Evolutionary conservation across 2,888 invertebrate genomes (phyloP).

Genomic region (Polia nebulosa): DNA sequence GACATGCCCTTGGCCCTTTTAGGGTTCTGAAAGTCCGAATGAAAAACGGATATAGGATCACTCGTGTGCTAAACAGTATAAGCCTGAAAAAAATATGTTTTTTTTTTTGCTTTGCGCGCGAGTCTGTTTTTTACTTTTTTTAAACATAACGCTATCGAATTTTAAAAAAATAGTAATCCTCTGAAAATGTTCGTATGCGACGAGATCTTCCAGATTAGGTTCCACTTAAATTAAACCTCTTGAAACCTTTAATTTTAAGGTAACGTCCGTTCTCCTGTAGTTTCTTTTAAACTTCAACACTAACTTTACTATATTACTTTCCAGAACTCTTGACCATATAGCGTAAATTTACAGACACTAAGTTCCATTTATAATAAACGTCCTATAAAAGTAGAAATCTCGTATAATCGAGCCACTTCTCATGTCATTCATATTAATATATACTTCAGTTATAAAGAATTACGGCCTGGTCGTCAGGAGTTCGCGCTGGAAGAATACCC

Average conservation of each 20-base stretch:
- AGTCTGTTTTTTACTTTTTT: too few species aligned
- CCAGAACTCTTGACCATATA: slow-evolving; percentile 15
- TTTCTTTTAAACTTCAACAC: not conserved
- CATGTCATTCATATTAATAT: slow-evolving; percentile 38
- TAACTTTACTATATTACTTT: not conserved
- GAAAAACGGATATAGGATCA: too few species aligned
- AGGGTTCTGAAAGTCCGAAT: too few species aligned
- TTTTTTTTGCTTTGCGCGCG: too few species aligned
- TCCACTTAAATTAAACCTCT: slow-evolving; percentile 1
- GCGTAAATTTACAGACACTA: slow-evolving; percentile 18
- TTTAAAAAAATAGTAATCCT: slow-evolving; percentile 27
- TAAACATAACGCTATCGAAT: not conserved
- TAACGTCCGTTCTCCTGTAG: not conserved
- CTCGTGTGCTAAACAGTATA: too few species aligned
- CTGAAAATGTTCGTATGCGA: slow-evolving; percentile 11
- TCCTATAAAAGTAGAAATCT: slow-evolving; percentile 34
- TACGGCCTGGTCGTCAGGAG: slow-evolving; percentile 17
- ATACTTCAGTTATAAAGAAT: slow-evolving; percentile 42
- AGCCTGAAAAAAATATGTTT: too few species aligned
- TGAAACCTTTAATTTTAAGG: not conserved
- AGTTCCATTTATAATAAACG: slow-evolving; percentile 20
- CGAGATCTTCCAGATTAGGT: not conserved
- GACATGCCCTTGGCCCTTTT: too few species aligned
- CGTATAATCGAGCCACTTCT: slow-evolving; percentile 31
- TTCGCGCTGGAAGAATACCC: slow-evolving; percentile 23